Evolutionary conservation across 2,797 vertebrate species (phyloP), one percentile per base, ranked within the genome.

Genomic region (Florisuga fusca): DNA sequence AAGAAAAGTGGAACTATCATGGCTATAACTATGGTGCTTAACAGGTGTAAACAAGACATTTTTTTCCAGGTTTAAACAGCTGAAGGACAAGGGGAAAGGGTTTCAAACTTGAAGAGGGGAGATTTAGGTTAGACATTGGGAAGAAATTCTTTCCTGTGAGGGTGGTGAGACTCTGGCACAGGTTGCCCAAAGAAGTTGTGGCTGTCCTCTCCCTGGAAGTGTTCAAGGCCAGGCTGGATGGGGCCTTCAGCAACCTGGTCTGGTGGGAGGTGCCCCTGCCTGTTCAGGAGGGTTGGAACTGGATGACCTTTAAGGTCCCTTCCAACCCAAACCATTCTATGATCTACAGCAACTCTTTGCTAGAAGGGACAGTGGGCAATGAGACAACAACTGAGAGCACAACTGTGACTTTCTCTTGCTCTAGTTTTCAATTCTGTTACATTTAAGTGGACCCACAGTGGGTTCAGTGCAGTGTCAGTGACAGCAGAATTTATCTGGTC

Each of bases 1-100:
- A 61, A 27, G 43, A 36, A 34, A 62, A 25, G 14, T 29, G 12
- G 3, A 13, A 11, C 31, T 11, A 15, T 41, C 0, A 1, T 62
- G 67, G 29, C 23, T 84, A 13, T 36, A 62, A 17, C 16, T 29
- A 23, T 36, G 29, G 23, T 62, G 46, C 21, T 62, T 22, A 13
- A 57, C 14, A 51, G 33, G 31, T 15, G 33, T 27, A 43, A 72
- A 36, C 6, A 46, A 26, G 50, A 62, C 15, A 55, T 46, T 29
- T 36, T 36, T 36, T 36, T 36, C 10, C 36, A 36, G 10, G 14
- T 36, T 92, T 62, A 58, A 80, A 23, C 10, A 77, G 53, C 23
- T 58, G n/a, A 43, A 72, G 5, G 12, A 41, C 38, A 41, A 41
- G 38, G 38, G 38, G 38, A 41, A 41, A 41, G 14, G 38, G 38